phyloP scores from a whole-genome alignment of 2,888 invertebrate species.

The Drosophila longiperda region DNA sequence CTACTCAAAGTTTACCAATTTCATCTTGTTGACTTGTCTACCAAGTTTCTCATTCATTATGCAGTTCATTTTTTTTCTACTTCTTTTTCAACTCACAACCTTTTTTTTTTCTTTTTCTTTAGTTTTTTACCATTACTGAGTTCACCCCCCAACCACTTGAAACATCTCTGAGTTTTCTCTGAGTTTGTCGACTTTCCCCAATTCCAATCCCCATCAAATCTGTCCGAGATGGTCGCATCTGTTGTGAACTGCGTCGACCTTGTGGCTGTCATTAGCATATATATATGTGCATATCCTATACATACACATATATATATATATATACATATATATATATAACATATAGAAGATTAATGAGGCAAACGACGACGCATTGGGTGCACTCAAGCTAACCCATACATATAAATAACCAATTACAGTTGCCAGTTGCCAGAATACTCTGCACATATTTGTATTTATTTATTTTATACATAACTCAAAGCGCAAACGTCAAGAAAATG shows the following conservation, averaged over 20 bases:
- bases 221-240: conserved; percentile 4
- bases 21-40: conserved; percentile 5
- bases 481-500: conserved; percentile 63
- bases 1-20: neutral
- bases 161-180: conserved; percentile 2
- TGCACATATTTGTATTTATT: neutral
- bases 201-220: neutral
- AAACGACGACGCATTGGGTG: conserved; percentile 26
- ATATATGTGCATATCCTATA: neutral
- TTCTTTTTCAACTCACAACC: neutral
- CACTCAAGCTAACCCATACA: conserved; percentile 34
- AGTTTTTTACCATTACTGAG: neutral
- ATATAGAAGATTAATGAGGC: conserved; percentile 43
- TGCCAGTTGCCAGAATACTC: conserved; percentile 6
- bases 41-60: conserved; percentile 13
- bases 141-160: neutral
- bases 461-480: conserved; percentile 15
- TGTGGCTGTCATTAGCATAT: conserved; percentile 57
- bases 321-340: neutral
- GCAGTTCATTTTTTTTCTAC: neutral
- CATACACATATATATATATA: neutral
- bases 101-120: conserved; percentile 1
- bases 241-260: conserved; percentile 46
- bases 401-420: conserved; percentile 60
- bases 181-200: conserved; percentile 16